Base-by-base conservation (phyloP, 2,888 invertebrate species). In the Diplazon laetatorius region DNA sequence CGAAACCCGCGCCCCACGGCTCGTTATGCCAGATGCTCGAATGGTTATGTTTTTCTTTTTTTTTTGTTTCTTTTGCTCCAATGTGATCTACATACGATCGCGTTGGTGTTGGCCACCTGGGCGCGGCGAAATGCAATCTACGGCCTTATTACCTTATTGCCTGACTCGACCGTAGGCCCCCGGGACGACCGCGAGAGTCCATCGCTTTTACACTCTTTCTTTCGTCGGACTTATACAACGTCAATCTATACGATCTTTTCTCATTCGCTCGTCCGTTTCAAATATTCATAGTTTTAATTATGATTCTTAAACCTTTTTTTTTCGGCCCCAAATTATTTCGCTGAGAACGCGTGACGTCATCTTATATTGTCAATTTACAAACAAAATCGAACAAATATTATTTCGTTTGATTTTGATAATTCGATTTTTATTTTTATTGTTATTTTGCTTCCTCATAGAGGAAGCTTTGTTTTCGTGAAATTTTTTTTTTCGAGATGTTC, bases 51-150 rank as follows among this genome's bases (percentile, higher is more conserved):
- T n/a, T n/a, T n/a, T n/a, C n/a, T n/a, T n/a, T n/a, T n/a, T n/a
- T n/a, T n/a, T n/a, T n/a, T n/a, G n/a, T n/a, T n/a, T n/a, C n/a
- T 6, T 25, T 55, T 69, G 76, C 75, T 77, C 70, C 59, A 48
- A 44, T 60, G 18, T 59, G 18, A 55, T 63, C 66, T 62, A 46
- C 50, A 76, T 69, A 76, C 70, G 60, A 74, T 66, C 39, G 8
- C 69, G 76, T 81, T 84, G 76, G 85, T 79, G 76, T 69, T 82
- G 50, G 59, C 72, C n/a, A n/a, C n/a, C 48, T 76, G 86, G 89
- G 88, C 70, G 87, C 84, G 89, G 87, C 84, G 55, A 75, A 82
- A 82, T 82, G 82, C 83, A 84, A 85, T 84, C 83, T 83, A 86
- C 71, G 57, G 75, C 73, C 79, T 80, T 76, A 81, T 83, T 82